Conservation (phyloP, 2,113 vertebrate species). For the Engystomops pustulosus region DNA sequence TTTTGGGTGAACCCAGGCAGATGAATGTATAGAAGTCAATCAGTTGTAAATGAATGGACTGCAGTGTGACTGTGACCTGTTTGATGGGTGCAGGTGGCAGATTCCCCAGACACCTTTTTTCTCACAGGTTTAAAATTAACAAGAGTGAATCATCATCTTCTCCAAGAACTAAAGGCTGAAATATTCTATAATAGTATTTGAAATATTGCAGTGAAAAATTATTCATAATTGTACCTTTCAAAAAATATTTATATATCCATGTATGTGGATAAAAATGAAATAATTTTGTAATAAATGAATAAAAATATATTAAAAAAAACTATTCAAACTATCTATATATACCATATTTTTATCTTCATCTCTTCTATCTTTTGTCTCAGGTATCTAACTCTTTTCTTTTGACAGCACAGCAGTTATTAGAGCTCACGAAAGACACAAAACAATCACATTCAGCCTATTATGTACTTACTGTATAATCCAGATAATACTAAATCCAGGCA, state of each 20-base stretch:
- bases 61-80: constrained; percentile 66
- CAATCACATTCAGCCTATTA: neutral
- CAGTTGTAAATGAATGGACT: constrained; percentile 62
- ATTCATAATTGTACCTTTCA: constrained; percentile 73
- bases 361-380: no score
- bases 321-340: no score
- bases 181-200: constrained; percentile 72
- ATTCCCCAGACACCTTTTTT: constrained; percentile 69
- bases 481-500: no score
- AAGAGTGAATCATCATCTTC: constrained; percentile 67
- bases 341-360: no score
- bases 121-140: constrained; percentile 75
- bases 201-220: constrained; percentile 69
- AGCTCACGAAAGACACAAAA: neutral
- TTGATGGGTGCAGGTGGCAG: constrained; percentile 74
- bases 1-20: neutral
- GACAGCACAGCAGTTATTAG: neutral
- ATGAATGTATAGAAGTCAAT: constrained; percentile 64
- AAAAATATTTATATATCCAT: constrained; percentile 74
- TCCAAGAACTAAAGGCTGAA: constrained; percentile 72
- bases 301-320: neutral
- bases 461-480: neutral
- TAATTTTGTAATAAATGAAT: neutral
- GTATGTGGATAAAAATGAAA: constrained; percentile 49
- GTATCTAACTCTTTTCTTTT: neutral